phyloP scores from a whole-genome alignment of 2,888 invertebrate genomes.

The Cheilosia vernalis region DNA sequence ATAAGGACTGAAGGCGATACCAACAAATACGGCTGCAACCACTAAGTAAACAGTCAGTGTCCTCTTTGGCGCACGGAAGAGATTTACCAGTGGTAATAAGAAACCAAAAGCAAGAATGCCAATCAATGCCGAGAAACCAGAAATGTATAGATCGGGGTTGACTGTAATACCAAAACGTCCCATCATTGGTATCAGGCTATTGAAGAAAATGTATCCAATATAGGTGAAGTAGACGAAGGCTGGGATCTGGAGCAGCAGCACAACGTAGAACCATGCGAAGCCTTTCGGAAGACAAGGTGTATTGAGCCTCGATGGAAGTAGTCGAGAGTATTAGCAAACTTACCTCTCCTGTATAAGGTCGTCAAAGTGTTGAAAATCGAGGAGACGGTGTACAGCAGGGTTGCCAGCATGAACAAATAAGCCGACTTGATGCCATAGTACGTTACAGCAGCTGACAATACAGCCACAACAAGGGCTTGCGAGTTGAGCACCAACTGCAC shows the following conservation, averaged over 20 bases:
- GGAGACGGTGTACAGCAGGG: slow-evolving; percentile 78
- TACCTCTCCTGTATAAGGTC: slow-evolving; percentile 79
- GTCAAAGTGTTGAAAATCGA: slow-evolving; percentile 79
- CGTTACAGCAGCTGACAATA: slow-evolving; percentile 78
- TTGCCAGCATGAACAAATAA: slow-evolving; percentile 79
- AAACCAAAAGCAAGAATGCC: slow-evolving; percentile 81
- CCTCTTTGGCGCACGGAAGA: slow-evolving; percentile 80
- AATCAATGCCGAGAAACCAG: slow-evolving; percentile 80
- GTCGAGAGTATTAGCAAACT: background rate
- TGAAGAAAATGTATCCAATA: slow-evolving; percentile 83
- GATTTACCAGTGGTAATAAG: slow-evolving; percentile 81
- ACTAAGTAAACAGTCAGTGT: slow-evolving; percentile 75
- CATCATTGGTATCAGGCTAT: slow-evolving; percentile 86
- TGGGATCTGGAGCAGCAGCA: slow-evolving; percentile 81
- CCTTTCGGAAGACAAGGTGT: slow-evolving; percentile 36
- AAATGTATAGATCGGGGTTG: slow-evolving; percentile 85
- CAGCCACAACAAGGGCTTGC: slow-evolving; percentile 78
- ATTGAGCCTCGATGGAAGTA: background rate
- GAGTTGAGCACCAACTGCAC: slow-evolving; percentile 81
- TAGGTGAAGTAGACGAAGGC: slow-evolving; percentile 84
- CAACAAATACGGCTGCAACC: slow-evolving; percentile 77
- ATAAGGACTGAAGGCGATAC: slow-evolving; percentile 83
- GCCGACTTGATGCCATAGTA: slow-evolving; percentile 79
- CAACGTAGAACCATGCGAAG: slow-evolving; percentile 77
- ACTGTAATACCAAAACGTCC: slow-evolving; percentile 84